A percentile compares a stretch with the other conserved stretches of the same genome.
Evolutionary conservation across 2,888 invertebrate species (phyloP).

Genomic region (Oscheius sp.): DNA sequence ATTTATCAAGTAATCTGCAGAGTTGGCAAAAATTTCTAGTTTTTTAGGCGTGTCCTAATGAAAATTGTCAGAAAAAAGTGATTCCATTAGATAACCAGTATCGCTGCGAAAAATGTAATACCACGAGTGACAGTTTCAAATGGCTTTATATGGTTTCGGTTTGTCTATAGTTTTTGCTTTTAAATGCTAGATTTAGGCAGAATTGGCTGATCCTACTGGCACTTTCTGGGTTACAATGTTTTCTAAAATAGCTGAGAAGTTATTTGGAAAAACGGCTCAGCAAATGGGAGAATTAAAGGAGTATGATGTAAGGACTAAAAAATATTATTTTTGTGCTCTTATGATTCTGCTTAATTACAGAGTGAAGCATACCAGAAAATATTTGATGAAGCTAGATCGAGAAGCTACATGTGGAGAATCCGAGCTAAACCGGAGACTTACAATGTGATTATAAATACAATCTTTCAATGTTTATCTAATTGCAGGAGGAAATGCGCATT

Average conservation of each 20-base stretch:
- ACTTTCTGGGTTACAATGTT: constrained; percentile 92
- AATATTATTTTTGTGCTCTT: too few species aligned
- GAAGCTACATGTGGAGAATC: constrained; percentile 85
- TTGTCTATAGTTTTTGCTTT: background rate
- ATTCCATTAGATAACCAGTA: constrained; percentile 87
- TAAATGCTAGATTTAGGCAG: constrained; percentile 78
- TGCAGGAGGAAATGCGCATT: constrained; percentile 62
- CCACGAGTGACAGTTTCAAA: constrained; percentile 86
- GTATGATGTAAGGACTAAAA: constrained; percentile 37
- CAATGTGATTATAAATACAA: constrained; percentile 80
- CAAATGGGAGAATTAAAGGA: constrained; percentile 81
- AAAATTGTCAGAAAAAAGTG: constrained; percentile 91
- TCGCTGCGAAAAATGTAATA: constrained; percentile 93
- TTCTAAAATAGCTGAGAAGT: constrained; percentile 82
- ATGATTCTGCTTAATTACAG: constrained; percentile 28
- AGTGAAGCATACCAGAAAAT: constrained; percentile 79
- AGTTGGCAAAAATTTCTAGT: too few species aligned
- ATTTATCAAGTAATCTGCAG: constrained; percentile 84
- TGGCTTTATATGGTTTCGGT: constrained; percentile 57
- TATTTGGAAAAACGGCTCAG: constrained; percentile 82
- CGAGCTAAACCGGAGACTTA: constrained; percentile 90
- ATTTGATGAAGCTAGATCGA: constrained; percentile 84
- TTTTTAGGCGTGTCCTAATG: constrained; percentile 83
- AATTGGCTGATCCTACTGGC: constrained; percentile 87
- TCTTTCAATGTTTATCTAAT: background rate